phyloP scores from a whole-genome alignment of 2,113 vertebrate species.

The Trochalopteron elliotii region DNA sequence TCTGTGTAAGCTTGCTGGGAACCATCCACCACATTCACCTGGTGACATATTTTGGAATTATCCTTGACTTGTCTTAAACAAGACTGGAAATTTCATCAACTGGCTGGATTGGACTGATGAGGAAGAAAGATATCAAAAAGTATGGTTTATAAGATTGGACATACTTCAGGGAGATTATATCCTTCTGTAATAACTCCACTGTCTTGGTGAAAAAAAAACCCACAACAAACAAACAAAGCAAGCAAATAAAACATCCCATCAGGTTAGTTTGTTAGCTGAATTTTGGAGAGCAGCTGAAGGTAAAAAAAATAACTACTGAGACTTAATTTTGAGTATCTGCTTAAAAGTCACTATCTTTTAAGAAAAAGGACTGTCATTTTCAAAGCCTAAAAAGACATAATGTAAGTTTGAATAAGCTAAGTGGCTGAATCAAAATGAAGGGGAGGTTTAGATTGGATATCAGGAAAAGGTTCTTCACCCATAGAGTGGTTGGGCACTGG shows the following conservation, averaged over 20 bases:
- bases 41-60: neutral
- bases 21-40: neutral
- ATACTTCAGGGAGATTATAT: neutral
- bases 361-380: neutral
- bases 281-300: neutral
- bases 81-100: neutral
- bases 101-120: neutral
- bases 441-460: neutral
- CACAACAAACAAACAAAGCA: neutral
- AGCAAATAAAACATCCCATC: neutral
- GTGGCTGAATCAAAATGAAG: neutral
- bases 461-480: neutral
- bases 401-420: neutral
- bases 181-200: neutral
- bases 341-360: neutral
- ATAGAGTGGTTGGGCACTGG: neutral
- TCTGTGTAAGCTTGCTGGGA: neutral
- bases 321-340: neutral
- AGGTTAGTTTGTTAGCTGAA: neutral
- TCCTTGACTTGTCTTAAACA: neutral
- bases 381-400: neutral
- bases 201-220: neutral
- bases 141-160: neutral
- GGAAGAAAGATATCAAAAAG: neutral
- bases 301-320: neutral